Evolutionary conservation across 2,888 invertebrate species (phyloP).

Genomic region (Lasioglossum figueresi): DNA sequence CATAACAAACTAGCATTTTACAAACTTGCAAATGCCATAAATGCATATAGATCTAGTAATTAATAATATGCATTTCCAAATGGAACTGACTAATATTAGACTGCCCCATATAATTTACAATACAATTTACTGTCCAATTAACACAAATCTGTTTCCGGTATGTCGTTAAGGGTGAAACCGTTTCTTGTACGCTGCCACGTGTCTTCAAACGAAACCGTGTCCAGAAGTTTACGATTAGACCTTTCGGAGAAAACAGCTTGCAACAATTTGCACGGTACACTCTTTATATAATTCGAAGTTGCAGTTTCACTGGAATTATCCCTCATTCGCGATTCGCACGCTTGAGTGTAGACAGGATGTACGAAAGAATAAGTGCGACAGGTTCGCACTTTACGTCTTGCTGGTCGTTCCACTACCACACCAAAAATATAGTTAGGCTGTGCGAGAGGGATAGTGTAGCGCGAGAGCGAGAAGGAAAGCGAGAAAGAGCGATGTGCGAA

Average conservation of each 20-base stretch:
- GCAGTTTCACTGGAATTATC: slow-evolving; percentile 31
- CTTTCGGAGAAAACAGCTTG: slow-evolving; percentile 1
- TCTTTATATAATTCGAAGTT: slow-evolving; percentile 8
- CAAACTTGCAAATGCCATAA: too few relatives aligned
- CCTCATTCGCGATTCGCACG: slow-evolving; percentile 63
- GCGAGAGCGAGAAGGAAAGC: slow-evolving; percentile 9
- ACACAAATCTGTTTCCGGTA: background rate
- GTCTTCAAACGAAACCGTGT: background rate
- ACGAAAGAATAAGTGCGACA: slow-evolving; percentile 71
- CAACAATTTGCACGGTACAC: background rate
- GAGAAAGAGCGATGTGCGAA: slow-evolving; percentile 37
- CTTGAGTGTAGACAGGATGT: slow-evolving; percentile 41
- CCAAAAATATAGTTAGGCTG: slow-evolving; percentile 66
- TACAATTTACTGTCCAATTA: background rate
- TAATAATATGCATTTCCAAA: background rate
- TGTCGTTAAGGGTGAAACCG: background rate
- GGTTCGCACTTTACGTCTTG: slow-evolving; percentile 63
- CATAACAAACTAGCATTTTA: background rate
- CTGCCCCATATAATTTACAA: background rate
- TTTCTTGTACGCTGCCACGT: background rate
- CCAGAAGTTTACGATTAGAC: background rate
- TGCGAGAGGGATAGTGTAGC: background rate
- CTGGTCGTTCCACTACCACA: slow-evolving; percentile 55
- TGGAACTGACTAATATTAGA: background rate
- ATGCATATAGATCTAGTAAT: background rate